A percentile compares a stretch with the other conserved stretches of the same genome.
Conservation (phyloP, 2,797 vertebrate species). For the Pyrrhura leucotis region DNA sequence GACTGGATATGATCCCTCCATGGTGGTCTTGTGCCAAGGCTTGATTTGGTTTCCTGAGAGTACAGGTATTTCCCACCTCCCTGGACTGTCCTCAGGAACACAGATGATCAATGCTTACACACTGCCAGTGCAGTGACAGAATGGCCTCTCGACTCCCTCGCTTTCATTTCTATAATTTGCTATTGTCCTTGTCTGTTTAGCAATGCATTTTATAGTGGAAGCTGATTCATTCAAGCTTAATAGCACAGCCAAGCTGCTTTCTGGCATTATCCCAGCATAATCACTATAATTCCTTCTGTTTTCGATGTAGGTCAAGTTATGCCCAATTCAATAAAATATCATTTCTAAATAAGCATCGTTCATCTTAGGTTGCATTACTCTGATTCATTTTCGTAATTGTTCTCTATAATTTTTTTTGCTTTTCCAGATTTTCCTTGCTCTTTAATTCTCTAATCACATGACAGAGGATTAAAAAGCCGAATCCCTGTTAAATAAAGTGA, state of each 20-base stretch:
- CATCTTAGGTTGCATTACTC: constrained; percentile 26
- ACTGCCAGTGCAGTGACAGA: background rate
- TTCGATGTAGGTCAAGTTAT: constrained; percentile 39
- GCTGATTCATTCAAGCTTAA: constrained; percentile 38
- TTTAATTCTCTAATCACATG: background rate
- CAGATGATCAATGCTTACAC: background rate
- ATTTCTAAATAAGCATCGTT: constrained; percentile 54
- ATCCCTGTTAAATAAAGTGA: background rate
- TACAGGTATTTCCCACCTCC: background rate
- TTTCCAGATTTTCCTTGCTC: background rate
- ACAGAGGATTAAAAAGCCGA: constrained; percentile 15
- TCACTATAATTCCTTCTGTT: constrained; percentile 52
- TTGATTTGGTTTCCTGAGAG: background rate
- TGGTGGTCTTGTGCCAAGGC: background rate
- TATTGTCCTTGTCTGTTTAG: constrained; percentile 36
- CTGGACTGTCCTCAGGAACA: background rate
- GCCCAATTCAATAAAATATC: constrained; percentile 46
- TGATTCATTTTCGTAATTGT: constrained; percentile 44
- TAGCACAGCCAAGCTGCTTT: constrained; percentile 35
- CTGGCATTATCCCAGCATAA: constrained; percentile 53
- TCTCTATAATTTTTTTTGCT: constrained; percentile 44
- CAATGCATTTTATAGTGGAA: background rate
- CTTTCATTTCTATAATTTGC: constrained; percentile 24
- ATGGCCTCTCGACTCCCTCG: background rate
- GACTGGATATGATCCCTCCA: background rate